A percentile compares a stretch with the other conserved stretches of the same genome.
These are phyloP conservation scores for Endomychus coccineus DNA, from an alignment of 2,888 invertebrate species.

Conservation along the genomic window DNA sequence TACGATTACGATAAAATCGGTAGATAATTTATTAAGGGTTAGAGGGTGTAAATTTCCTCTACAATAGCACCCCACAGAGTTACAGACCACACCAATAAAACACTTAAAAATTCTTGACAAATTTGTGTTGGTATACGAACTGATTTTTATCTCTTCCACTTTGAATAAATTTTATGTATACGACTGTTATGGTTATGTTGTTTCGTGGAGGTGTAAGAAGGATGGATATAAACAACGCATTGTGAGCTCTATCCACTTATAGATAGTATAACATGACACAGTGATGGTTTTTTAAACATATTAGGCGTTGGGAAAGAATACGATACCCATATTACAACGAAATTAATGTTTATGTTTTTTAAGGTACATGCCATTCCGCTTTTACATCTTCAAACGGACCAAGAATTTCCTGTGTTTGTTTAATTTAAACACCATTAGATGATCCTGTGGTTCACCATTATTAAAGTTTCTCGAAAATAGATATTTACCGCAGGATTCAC, in stretches of 20 bases:
- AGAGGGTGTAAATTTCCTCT: slow-evolving; percentile 3
- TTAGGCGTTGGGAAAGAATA: slow-evolving; percentile 2
- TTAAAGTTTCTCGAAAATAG: too few species aligned
- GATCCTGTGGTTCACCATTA: too few species aligned
- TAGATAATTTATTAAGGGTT: slow-evolving; percentile 1
- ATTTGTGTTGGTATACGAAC: background rate
- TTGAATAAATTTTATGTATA: background rate
- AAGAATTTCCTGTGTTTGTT: too few species aligned
- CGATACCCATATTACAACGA: slow-evolving; percentile 2
- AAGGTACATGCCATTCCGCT: background rate
- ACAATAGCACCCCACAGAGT: slow-evolving; percentile 3
- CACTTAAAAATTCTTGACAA: slow-evolving; percentile 4
- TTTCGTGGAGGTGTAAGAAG: background rate
- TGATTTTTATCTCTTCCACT: background rate
- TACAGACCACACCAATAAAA: background rate
- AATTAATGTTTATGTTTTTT: slow-evolving; percentile 2
- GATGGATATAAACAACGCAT: background rate
- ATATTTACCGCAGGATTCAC: too few species aligned
- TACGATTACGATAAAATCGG: slow-evolving; percentile 1
- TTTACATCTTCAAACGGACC: background rate
- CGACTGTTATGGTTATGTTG: slow-evolving; percentile 1
- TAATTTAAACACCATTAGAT: too few species aligned
- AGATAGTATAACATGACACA: slow-evolving; percentile 2
- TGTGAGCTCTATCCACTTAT: background rate
- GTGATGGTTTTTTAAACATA: slow-evolving; percentile 1